Base-by-base conservation (phyloP, 2,797 vertebrate genomes). In the Eremophila alpestris region DNA sequence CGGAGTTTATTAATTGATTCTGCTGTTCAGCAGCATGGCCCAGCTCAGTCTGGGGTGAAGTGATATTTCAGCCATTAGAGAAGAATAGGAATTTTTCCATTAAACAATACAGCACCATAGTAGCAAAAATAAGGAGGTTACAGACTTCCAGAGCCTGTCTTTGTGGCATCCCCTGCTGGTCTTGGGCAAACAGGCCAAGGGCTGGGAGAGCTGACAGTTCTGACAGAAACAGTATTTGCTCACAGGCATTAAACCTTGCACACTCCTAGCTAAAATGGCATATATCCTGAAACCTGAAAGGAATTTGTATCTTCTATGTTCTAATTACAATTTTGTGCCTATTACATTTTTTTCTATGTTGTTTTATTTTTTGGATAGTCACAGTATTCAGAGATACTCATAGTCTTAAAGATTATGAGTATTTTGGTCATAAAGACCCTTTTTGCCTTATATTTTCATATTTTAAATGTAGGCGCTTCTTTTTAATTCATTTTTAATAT, bases 81-180 rank as follows among this genome's bases (percentile, higher is more conserved):
- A 58, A 78, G 64, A 78, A 49, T 11, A 64, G 34, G 55, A 84
- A 45, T 64, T 41, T 70, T 87, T 65, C 54, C 46, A 46, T 78
- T 55, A 77, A 86, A 51, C 0, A 0, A 12, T 81, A 36, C 1
- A 0, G 36, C 54, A 56, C 18, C 1, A 2, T 3, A 3, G 51
- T 27, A 76, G 36, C 40, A 41, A 70, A 87, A 76, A 46, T 67
- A 51, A 75, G 0, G 6, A 65, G 23, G 48, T 51, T 59, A 15
- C 34, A 65, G 65, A 46, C 7, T 73, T 64, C 40, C 49, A 73
- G 69, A 78, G 13, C 13, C 29, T 83, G 30, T 23, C 34, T 46
- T 46, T 78, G 21, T 2, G 7, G 32, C 2, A 0, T 67, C 29
- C 45, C 11, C 13, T 68, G 41, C 71, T 10, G 0, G 9, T 45